Conservation (phyloP, 2,113 vertebrate genomes). For the Cebidichthys violaceus region DNA sequence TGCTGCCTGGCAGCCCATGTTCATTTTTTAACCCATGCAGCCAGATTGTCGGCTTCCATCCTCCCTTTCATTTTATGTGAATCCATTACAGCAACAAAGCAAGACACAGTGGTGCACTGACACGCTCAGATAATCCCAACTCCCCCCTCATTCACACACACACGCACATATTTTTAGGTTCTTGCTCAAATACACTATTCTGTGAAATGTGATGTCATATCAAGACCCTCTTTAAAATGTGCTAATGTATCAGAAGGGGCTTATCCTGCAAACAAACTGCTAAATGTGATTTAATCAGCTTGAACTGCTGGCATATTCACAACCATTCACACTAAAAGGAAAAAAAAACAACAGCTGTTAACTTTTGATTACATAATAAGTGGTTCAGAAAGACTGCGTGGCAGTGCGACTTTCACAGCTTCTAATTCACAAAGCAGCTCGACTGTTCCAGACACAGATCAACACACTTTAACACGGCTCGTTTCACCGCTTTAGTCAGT, state of each 20-base stretch:
- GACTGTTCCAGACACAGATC: conserved; percentile 41
- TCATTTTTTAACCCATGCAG: conserved; percentile 56
- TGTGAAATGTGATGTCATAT: conserved; percentile 5
- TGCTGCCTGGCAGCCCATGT: conserved; percentile 77
- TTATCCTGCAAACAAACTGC: conserved; percentile 41
- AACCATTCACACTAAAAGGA: conserved; percentile 8
- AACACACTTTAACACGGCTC: conserved; percentile 34
- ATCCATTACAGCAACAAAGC: conserved; percentile 77
- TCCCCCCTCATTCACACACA: conserved; percentile 36
- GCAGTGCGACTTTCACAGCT: conserved; percentile 50
- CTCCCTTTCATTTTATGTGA: conserved; percentile 70
- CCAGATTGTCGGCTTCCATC: conserved; percentile 70
- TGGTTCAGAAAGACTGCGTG: conserved; percentile 48
- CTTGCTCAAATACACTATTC: conserved; percentile 6
- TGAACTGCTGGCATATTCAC: conserved; percentile 42
- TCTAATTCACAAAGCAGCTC: conserved; percentile 43
- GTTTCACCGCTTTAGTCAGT: conserved; percentile 33
- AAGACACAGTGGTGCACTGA: conserved; percentile 68
- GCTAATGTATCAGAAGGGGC: conserved; percentile 13
- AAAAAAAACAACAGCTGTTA: conserved; percentile 29
- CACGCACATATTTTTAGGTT: not conserved
- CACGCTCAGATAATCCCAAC: conserved; percentile 64
- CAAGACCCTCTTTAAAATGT: conserved; percentile 5
- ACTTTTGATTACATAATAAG: conserved; percentile 57
- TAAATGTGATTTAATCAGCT: conserved; percentile 47